Base-by-base conservation (phyloP, 2,797 vertebrate species). In the Hydrocynus forskahlii region DNA sequence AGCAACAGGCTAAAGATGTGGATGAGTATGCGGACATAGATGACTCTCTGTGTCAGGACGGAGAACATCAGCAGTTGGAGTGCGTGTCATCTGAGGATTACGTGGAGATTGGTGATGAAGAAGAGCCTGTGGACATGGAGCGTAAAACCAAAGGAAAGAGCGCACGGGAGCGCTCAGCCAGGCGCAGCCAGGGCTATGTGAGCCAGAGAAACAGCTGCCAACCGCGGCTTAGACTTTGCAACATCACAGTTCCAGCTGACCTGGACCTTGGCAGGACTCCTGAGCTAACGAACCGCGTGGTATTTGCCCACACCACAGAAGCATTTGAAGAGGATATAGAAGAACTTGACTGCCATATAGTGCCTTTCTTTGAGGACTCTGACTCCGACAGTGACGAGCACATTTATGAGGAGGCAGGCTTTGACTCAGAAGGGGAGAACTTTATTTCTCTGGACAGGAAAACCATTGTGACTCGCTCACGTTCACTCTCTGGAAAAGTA, bases 401-500 rank as follows among this genome's bases (percentile, higher is more conserved):
- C 81, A 95, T 95, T 82, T 95, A 95, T 1, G 95, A 94, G 84
- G 94, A 95, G 85, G 95, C 94, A 0, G 94, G 93, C 14, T 95
- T 95, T 75, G 94, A 91, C 81, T 91, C 84, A 0, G 96, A 97
- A 48, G 91, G 90, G 0, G 96, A 97, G 84, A 95, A 92, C 88
- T 94, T 96, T 88, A 87, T 95, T 54, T 83, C 94, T 35, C 48
- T 89, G 4, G 97, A 99, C 88, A 91, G 90, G 77, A 99, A 96
- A 89, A 94, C 88, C 29, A 90, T 94, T 67, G 94, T 96, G 83
- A 94, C 94, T 0, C 94, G 97, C 88, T 96, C 96, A 74, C 94
- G 97, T 76, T 97, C 98, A 0, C 97, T 97, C 69, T 98, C 97
- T n/a, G 97, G 96, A 1, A 99, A 97, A 91, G 88, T 97, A 86